A percentile compares a stretch with the other conserved stretches of the same genome.
Evolutionary conservation across 1,140 invertebrate species (phyloP).

Genomic region (Caerostris darwini): DNA sequence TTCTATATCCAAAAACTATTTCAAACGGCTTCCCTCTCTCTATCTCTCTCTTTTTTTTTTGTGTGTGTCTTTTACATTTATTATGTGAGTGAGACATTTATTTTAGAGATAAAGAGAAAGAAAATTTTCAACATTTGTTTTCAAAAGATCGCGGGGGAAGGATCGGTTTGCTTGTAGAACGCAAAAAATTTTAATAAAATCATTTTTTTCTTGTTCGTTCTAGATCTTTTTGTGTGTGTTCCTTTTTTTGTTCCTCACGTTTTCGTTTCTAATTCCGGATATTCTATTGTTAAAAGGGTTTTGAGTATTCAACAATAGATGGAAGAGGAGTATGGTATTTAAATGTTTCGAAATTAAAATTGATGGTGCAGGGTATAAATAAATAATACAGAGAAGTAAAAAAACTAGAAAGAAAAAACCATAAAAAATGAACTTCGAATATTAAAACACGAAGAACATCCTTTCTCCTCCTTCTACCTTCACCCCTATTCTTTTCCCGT

Average conservation of each 20-base stretch:
- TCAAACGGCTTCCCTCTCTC: background rate
- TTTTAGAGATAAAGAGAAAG: constrained; percentile 53
- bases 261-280: constrained; percentile 24
- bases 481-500: background rate
- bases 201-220: background rate
- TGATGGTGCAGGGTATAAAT: constrained; percentile 38
- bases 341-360: constrained; percentile 71
- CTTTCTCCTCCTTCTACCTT: background rate
- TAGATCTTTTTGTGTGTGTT: background rate
- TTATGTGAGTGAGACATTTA: constrained; percentile 63
- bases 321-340: constrained; percentile 20
- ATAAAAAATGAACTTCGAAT: background rate
- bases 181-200: constrained; percentile 49
- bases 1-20: background rate
- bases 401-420: background rate
- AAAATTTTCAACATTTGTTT: constrained; percentile 63
- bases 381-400: constrained; percentile 21
- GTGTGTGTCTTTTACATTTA: background rate
- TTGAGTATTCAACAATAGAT: constrained; percentile 66
- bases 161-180: background rate
- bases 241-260: constrained; percentile 8
- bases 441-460: background rate
- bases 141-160: constrained; percentile 24
- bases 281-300: constrained; percentile 53
- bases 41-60: constrained; percentile 3